Percentiles rank a stretch among this genome's conserved stretches.
Conservation (phyloP, 2,888 invertebrate genomes). For the Drosophila nigricruria region DNA sequence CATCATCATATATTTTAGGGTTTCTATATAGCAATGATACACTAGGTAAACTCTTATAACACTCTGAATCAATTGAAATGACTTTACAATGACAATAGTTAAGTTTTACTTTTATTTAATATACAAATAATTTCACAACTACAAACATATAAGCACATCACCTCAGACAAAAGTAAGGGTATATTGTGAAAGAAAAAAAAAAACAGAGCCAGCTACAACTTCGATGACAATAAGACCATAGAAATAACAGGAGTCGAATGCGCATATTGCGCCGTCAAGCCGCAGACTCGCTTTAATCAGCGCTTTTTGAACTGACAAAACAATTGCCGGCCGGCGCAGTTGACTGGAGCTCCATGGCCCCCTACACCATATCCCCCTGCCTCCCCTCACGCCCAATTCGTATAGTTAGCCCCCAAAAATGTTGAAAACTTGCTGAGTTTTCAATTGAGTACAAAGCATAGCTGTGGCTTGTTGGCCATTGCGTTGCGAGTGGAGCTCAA, state of each 20-base stretch:
- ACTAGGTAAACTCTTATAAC: no score
- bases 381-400: not conserved
- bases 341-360: constrained; percentile 13
- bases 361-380: not conserved
- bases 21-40: no score
- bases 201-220: constrained; percentile 32
- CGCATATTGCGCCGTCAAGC: constrained; percentile 59
- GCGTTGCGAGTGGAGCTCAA: constrained; percentile 39
- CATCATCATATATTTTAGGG: no score
- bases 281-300: constrained; percentile 69
- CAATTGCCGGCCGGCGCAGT: constrained; percentile 76
- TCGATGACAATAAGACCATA: constrained; percentile 57
- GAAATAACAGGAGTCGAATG: constrained; percentile 42
- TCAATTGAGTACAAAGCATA: constrained; percentile 64
- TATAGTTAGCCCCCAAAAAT: constrained; percentile 46
- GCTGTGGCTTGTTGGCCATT: constrained; percentile 18
- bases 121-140: no score
- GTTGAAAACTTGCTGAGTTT: constrained; percentile 76
- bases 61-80: no score
- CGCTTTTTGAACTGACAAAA: constrained; percentile 69
- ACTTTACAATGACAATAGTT: no score
- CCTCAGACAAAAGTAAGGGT: constrained; percentile 7
- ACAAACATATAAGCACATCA: not conserved
- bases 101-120: no score
- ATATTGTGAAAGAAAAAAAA: constrained; percentile 9